Percentiles rank a stretch among this genome's conserved stretches.
Conservation (phyloP, 2,113 vertebrate genomes). For the Hirundichthys speculiger region DNA sequence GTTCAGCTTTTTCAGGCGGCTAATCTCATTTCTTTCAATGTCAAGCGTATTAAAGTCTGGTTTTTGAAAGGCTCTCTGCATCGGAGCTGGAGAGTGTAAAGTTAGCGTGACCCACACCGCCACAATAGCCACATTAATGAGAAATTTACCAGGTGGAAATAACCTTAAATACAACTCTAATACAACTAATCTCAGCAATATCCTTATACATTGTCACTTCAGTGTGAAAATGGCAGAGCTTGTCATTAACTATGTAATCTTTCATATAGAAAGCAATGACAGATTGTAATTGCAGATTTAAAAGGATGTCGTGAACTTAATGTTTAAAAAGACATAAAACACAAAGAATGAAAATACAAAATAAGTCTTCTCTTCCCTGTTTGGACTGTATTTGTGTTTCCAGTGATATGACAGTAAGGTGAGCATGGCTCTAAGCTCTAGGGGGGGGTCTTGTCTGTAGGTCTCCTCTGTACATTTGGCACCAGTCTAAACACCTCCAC, state of each 20-base stretch:
- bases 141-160: background rate
- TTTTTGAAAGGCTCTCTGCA: background rate
- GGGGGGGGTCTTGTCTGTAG: slow-evolving; percentile 20
- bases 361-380: background rate
- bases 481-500: slow-evolving; percentile 16
- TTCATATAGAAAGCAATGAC: background rate
- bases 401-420: background rate
- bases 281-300: background rate
- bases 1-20: too few relatives aligned
- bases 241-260: background rate
- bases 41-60: background rate
- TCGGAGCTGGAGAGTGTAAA: too few relatives aligned
- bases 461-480: slow-evolving; percentile 23
- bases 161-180: too few relatives aligned
- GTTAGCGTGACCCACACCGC: background rate
- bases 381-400: slow-evolving; percentile 15
- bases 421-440: slow-evolving; percentile 19
- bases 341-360: background rate
- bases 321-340: background rate
- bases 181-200: too few relatives aligned
- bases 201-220: too few relatives aligned
- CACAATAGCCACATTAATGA: slow-evolving; percentile 6
- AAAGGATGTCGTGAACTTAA: background rate
- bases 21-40: background rate
- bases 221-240: background rate